Evolutionary conservation across 1,140 invertebrate species (phyloP).

Genomic region (Araneus ventricosus): DNA sequence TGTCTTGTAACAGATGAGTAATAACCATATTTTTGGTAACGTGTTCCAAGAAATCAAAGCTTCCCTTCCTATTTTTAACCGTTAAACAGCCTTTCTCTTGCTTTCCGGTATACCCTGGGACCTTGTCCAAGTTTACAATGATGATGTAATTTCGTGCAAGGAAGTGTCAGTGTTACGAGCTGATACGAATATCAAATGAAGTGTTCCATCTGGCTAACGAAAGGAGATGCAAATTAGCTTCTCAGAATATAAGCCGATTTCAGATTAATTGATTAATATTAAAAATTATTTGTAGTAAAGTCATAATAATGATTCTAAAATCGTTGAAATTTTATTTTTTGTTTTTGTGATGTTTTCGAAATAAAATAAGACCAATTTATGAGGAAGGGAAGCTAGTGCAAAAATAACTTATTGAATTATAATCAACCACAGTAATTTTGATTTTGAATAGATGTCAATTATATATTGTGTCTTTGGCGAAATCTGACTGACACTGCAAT

Average conservation of each 20-base stretch:
- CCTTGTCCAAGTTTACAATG: constrained; percentile 13
- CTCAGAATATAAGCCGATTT: not conserved
- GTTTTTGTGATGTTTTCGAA: no score
- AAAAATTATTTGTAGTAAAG: not conserved
- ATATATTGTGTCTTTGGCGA: no score
- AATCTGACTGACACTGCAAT: no score
- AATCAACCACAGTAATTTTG: no score
- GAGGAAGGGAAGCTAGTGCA: no score
- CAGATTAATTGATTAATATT: no score
- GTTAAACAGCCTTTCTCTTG: not conserved
- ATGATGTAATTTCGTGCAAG: not conserved
- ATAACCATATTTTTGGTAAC: not conserved
- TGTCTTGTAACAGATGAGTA: not conserved
- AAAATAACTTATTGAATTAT: no score
- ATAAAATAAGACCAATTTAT: no score
- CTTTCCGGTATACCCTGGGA: not conserved
- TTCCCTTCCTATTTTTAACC: not conserved
- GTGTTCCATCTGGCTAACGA: not conserved
- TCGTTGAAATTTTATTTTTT: no score
- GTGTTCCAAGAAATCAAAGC: not conserved
- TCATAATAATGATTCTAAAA: not conserved
- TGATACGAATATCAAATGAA: not conserved
- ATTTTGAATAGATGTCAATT: no score
- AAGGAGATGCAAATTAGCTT: not conserved
- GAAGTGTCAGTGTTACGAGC: constrained; percentile 20